A percentile compares a stretch with the other conserved stretches of the same genome.
Evolutionary conservation across 2,888 invertebrate species (phyloP).

Genomic region (Lycocerus yunnanus): DNA sequence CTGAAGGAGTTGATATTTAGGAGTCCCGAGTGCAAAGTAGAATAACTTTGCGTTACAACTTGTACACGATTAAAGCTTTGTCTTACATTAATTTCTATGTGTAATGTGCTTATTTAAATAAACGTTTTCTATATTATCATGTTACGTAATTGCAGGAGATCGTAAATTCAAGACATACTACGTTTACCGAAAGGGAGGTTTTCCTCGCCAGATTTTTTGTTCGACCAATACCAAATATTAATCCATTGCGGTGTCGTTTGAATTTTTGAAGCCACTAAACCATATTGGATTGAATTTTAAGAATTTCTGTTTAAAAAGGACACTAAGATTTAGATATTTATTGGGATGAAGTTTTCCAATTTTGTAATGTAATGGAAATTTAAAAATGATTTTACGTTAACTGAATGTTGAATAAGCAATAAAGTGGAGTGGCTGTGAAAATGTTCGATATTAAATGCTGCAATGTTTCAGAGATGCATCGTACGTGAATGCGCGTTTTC

Average conservation of each 20-base stretch:
- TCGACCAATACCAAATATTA: too few relatives aligned
- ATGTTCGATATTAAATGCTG: conserved; percentile 7
- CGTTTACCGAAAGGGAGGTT: too few relatives aligned
- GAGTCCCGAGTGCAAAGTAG: not conserved
- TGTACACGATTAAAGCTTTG: not conserved
- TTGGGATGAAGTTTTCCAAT: not conserved
- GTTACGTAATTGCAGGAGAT: not conserved
- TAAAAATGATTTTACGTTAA: not conserved
- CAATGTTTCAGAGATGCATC: conserved; percentile 9
- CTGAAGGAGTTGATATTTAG: conserved; percentile 7
- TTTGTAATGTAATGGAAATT: not conserved
- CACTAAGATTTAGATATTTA: not conserved
- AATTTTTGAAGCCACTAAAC: too few relatives aligned
- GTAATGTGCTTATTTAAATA: not conserved
- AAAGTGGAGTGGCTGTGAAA: not conserved
- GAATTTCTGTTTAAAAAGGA: not conserved
- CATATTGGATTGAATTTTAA: too few relatives aligned
- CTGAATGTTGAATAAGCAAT: not conserved
- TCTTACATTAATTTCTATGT: not conserved
- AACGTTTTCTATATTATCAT: not conserved
- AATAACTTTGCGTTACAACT: not conserved
- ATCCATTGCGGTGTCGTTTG: too few relatives aligned
- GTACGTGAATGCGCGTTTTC: not conserved
- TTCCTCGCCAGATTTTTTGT: too few relatives aligned
- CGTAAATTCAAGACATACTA: not conserved